These are phyloP conservation scores for Caenorhabditis zanzibari DNA, from an alignment of 2,888 invertebrate genomes.

Conservation along the genomic window DNA sequence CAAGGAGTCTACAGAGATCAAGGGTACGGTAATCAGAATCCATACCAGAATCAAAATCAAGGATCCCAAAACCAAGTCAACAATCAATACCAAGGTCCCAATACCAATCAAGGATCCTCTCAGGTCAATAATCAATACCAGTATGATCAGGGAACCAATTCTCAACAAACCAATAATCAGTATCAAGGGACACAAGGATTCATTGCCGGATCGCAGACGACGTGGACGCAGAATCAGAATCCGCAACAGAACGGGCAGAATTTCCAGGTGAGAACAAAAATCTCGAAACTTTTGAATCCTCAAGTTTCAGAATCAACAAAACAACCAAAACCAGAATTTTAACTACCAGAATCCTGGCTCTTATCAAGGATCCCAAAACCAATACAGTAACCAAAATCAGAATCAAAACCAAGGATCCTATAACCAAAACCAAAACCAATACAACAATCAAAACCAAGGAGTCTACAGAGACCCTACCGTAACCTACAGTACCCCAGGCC, in stretches of 20 bases:
- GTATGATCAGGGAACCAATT: not conserved
- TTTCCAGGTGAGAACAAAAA: no score
- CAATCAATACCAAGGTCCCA: slow-evolving; percentile 16
- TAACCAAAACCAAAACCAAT: slow-evolving; percentile 2
- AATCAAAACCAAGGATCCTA: not conserved
- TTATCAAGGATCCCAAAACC: slow-evolving; percentile 6
- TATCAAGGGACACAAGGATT: slow-evolving; percentile 48
- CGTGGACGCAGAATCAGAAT: slow-evolving; percentile 25
- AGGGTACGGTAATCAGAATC: slow-evolving; percentile 27
- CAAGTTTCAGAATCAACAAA: slow-evolving; percentile 8
- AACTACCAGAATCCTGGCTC: not conserved
- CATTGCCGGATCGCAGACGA: slow-evolving; percentile 24
- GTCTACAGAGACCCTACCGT: not conserved
- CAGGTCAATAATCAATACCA: slow-evolving; percentile 21
- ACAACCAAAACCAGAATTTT: not conserved
- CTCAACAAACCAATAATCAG: slow-evolving; percentile 35
- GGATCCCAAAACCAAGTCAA: slow-evolving; percentile 12
- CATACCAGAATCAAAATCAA: not conserved
- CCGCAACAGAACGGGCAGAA: slow-evolving; percentile 17
- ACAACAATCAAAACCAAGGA: slow-evolving; percentile 25
- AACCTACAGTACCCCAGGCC: not conserved
- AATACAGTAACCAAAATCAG: slow-evolving; percentile 24
- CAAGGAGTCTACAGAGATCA: not conserved
- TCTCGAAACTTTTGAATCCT: no score
- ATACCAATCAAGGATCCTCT: slow-evolving; percentile 16